These are phyloP conservation scores for Ptychochromis oligacanthus DNA, from an alignment of 2,113 vertebrate genomes.

Conservation along the genomic window DNA sequence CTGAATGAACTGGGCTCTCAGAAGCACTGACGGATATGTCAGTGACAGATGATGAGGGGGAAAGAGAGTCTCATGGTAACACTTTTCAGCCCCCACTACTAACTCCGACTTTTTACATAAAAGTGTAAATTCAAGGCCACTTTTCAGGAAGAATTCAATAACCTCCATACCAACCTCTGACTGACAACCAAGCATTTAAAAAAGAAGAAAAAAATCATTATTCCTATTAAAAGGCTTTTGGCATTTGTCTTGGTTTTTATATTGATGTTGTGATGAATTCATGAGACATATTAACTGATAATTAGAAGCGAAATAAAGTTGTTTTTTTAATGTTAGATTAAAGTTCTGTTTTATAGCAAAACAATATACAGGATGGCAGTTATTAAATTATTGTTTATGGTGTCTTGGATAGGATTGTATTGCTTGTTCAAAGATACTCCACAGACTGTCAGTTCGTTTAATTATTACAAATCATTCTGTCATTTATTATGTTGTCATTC, in stretches of 20 bases:
- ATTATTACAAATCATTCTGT: not conserved
- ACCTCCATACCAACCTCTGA: not conserved
- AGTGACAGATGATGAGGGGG: not conserved
- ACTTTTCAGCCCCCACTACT: not conserved
- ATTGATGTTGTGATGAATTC: not conserved
- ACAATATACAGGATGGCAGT: too few relatives aligned
- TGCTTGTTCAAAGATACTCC: not conserved
- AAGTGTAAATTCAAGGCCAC: not conserved
- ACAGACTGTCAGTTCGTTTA: not conserved
- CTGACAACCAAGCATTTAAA: too few relatives aligned
- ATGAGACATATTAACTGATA: not conserved
- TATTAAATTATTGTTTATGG: too few relatives aligned
- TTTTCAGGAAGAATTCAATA: not conserved
- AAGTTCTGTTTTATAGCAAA: too few relatives aligned
- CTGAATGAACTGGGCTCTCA: constrained; percentile 14
- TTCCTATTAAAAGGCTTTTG: not conserved
- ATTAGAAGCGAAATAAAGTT: not conserved
- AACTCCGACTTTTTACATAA: not conserved
- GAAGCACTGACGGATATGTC: not conserved
- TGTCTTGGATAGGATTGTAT: not conserved
- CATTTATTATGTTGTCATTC: not conserved
- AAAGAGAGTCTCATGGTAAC: not conserved
- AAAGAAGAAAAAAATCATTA: too few relatives aligned
- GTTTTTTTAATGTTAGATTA: too few relatives aligned
- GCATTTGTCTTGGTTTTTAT: not conserved